Evolutionary conservation across 2,113 vertebrate species (phyloP).

Genomic region (Salvator merianae): DNA sequence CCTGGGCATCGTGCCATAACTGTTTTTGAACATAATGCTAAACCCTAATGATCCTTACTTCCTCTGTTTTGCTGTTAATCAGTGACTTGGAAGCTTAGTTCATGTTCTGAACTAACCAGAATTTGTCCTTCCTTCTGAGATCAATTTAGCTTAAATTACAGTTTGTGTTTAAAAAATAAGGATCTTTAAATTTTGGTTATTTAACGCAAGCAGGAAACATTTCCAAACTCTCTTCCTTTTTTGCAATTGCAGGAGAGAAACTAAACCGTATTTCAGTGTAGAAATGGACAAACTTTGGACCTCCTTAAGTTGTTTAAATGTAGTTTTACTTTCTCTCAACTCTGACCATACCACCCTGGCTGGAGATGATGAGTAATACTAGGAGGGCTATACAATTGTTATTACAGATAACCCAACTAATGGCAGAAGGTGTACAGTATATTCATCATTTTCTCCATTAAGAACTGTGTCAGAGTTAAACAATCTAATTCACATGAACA

Average conservation of each 20-base stretch:
- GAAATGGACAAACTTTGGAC: too few species aligned
- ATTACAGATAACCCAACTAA: too few species aligned
- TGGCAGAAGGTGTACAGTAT: too few species aligned
- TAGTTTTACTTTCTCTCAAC: too few species aligned
- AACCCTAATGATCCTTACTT: background rate
- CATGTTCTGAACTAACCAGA: background rate
- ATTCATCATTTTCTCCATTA: background rate
- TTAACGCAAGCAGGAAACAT: background rate
- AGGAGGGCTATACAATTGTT: too few species aligned
- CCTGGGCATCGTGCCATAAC: constrained; percentile 14
- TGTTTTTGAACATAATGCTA: background rate
- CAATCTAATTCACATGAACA: background rate
- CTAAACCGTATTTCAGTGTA: too few species aligned
- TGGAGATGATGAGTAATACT: background rate
- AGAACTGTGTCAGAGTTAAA: background rate
- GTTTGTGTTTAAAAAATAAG: background rate
- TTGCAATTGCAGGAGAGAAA: background rate
- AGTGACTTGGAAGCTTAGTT: too few species aligned
- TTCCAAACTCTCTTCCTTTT: background rate
- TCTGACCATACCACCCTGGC: background rate
- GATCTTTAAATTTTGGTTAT: background rate
- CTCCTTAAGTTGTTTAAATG: too few species aligned
- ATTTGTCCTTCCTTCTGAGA: background rate
- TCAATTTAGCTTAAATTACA: background rate
- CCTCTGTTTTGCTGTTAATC: too few species aligned